Evolutionary conservation across 2,113 vertebrate genomes (phyloP).

Genomic region (Cairina moschata): DNA sequence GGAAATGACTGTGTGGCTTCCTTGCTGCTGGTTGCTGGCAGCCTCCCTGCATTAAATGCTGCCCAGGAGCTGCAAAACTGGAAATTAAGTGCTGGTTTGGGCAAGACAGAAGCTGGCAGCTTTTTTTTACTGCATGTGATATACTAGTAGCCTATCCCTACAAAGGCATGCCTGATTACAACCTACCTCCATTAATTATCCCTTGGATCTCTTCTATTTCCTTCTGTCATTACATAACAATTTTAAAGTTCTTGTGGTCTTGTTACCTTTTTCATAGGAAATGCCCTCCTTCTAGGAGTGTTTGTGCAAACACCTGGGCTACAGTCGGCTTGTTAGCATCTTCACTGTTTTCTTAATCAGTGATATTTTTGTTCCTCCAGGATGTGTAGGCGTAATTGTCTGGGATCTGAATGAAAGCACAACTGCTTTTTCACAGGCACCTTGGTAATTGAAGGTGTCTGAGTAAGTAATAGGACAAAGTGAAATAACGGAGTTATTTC

Average conservation of each 20-base stretch:
- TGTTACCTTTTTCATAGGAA: not conserved
- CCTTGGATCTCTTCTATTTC: not conserved
- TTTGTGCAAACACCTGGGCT: not conserved
- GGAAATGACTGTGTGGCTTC: not conserved
- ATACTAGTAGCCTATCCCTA: not conserved
- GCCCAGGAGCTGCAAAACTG: not conserved
- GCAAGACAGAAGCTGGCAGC: not conserved
- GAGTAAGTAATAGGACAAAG: not conserved
- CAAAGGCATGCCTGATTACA: not conserved
- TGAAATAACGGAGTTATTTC: not conserved
- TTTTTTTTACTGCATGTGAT: not conserved
- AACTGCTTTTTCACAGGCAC: not conserved
- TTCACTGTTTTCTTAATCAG: not conserved
- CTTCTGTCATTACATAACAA: not conserved
- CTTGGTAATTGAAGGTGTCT: not conserved
- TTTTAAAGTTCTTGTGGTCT: not conserved
- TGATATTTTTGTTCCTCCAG: not conserved
- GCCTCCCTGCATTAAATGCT: not conserved
- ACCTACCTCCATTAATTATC: not conserved
- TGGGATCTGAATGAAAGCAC: not conserved
- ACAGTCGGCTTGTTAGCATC: not conserved
- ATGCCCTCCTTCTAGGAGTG: not conserved
- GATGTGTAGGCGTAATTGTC: not conserved
- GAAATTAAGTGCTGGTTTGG: not conserved
- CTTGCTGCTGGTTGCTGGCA: not conserved